Percentiles rank a stretch among this genome's conserved stretches.
Evolutionary conservation across 2,888 invertebrate species (phyloP).

Genomic region (Acleris emargana): DNA sequence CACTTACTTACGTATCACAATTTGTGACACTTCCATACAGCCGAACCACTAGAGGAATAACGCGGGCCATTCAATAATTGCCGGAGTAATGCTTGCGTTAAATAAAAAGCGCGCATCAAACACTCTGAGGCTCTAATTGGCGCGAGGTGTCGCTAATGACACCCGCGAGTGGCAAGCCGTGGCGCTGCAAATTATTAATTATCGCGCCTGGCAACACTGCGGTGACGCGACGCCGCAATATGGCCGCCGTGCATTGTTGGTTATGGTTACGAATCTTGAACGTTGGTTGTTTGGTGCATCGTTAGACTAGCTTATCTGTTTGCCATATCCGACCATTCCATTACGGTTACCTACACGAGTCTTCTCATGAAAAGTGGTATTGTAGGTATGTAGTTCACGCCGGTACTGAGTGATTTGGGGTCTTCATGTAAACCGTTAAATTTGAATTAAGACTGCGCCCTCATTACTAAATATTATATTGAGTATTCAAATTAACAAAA

Average conservation of each 20-base stretch:
- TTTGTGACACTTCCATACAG: conserved; percentile 53
- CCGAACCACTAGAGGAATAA: conserved; percentile 61
- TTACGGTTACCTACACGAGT: no score
- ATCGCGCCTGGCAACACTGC: conserved; percentile 80
- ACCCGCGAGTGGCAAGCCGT: conserved; percentile 63
- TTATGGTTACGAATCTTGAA: conserved; percentile 31
- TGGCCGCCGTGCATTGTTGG: conserved; percentile 75
- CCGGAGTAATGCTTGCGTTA: conserved; percentile 76
- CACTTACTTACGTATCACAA: conserved; percentile 50
- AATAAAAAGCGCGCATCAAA: conserved; percentile 81
- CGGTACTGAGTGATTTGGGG: no score
- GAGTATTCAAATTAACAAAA: no score
- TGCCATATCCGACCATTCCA: no score
- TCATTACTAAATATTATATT: no score
- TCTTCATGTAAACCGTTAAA: no score
- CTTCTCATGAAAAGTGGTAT: no score
- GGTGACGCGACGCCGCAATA: conserved; percentile 65
- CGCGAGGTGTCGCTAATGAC: conserved; percentile 83
- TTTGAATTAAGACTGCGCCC: no score
- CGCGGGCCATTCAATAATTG: conserved; percentile 78
- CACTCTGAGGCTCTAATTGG: conserved; percentile 77
- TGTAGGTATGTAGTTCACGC: no score
- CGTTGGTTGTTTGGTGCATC: conserved; percentile 15
- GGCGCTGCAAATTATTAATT: conserved; percentile 80
- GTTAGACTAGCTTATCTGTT: not conserved